Percentiles rank a stretch among this genome's conserved stretches.
These are phyloP conservation scores for Tryphoninae sp. DNA, from an alignment of 2,888 invertebrate genomes.

Conservation along the genomic window DNA sequence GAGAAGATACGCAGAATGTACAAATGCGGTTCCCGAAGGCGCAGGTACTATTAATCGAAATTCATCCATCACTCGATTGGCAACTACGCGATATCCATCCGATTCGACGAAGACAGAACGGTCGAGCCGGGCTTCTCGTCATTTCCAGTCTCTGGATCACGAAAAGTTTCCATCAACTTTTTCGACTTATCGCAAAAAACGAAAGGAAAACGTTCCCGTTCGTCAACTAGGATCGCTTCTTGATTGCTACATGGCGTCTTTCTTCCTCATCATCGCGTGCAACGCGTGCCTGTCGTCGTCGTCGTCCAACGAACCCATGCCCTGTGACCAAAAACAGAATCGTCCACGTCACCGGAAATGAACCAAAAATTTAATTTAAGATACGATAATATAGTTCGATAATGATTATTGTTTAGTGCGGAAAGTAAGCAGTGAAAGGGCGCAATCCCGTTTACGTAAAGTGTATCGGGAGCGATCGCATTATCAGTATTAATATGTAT, in stretches of 20 bases:
- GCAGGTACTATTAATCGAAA: constrained; percentile 52
- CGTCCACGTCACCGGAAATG: neutral
- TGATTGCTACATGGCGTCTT: constrained; percentile 41
- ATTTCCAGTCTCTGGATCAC: neutral
- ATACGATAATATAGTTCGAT: neutral
- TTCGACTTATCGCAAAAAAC: neutral
- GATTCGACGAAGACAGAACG: neutral
- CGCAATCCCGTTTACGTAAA: constrained; percentile 37
- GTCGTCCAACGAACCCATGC: constrained; percentile 27
- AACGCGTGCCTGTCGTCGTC: constrained; percentile 50
- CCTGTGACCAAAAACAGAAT: constrained; percentile 34
- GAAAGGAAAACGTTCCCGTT: neutral
- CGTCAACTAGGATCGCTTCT: neutral
- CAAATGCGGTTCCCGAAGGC: constrained; percentile 82
- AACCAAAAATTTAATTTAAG: constrained; percentile 53
- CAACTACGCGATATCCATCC: neutral
- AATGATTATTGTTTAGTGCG: neutral
- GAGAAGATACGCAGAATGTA: constrained; percentile 90
- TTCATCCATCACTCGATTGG: constrained; percentile 12
- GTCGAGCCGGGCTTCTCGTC: neutral
- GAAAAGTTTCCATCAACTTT: neutral
- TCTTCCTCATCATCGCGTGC: constrained; percentile 57
- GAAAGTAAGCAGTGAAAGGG: neutral
- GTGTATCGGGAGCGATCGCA: constrained; percentile 33
- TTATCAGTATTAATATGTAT: constrained; percentile 57